A percentile compares a stretch with the other conserved stretches of the same genome.
Conservation (phyloP, 1,140 invertebrate species). For the Radopholus similis region DNA sequence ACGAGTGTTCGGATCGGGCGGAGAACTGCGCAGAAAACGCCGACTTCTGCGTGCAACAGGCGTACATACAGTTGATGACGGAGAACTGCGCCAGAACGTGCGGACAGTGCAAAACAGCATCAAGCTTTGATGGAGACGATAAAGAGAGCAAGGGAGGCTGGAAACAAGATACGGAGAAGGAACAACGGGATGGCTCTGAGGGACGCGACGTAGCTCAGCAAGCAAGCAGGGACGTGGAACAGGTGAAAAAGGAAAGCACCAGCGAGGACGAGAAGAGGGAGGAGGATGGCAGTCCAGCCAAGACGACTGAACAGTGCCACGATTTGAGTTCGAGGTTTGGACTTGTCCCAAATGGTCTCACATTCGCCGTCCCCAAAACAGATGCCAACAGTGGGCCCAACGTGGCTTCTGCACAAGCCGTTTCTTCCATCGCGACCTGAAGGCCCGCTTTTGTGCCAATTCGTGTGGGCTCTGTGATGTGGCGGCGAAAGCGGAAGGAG, state of each 20-base stretch:
- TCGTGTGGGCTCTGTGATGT: slow-evolving; percentile 6
- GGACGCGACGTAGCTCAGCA: neutral
- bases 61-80: neutral
- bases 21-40: slow-evolving; percentile 9
- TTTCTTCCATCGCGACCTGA: slow-evolving; percentile 4
- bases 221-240: neutral
- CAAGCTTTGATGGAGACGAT: no score
- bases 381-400: slow-evolving; percentile 8
- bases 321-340: neutral
- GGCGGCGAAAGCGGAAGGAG: neutral
- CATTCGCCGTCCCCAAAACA: neutral
- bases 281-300: neutral
- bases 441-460: slow-evolving; percentile 3
- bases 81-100: slow-evolving; percentile 12
- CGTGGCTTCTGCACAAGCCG: slow-evolving; percentile 4
- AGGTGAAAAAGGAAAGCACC: neutral
- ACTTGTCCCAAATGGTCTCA: neutral
- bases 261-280: neutral
- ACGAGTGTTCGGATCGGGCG: neutral
- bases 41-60: neutral
- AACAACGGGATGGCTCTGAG: neutral
- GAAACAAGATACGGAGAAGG: neutral
- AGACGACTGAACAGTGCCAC: neutral
- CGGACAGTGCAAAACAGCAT: neutral
- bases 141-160: neutral